Conservation (phyloP, 2,797 vertebrate genomes). For the Paratrypauchen microcephalus region DNA sequence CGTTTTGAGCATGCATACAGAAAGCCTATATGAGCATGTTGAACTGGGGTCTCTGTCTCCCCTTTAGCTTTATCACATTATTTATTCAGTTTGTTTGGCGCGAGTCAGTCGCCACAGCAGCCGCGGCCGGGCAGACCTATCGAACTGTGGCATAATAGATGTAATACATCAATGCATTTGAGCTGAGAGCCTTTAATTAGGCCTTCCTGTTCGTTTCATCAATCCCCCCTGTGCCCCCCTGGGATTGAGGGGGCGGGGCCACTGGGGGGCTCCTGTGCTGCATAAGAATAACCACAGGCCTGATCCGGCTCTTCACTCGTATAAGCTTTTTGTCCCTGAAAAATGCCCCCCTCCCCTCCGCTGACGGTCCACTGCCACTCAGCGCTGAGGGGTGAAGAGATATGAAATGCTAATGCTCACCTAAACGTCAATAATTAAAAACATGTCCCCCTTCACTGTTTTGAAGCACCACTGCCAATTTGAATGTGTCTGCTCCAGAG, state of each 20-base stretch:
- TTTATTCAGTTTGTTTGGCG: constrained; percentile 94
- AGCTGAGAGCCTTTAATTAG: constrained; percentile 99
- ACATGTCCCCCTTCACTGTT: constrained; percentile 42
- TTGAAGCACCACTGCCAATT: constrained; percentile 2
- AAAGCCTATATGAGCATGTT: constrained; percentile 63
- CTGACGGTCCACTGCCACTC: constrained; percentile 44
- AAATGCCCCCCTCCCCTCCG: constrained; percentile 19
- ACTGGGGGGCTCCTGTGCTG: constrained; percentile 79
- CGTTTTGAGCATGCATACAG: constrained; percentile 64
- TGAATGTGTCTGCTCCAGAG: not conserved
- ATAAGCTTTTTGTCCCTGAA: constrained; percentile 47
- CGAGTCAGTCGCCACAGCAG: constrained; percentile 86
- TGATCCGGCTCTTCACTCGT: constrained; percentile 37
- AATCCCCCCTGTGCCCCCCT: constrained; percentile 79
- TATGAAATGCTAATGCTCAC: constrained; percentile 63
- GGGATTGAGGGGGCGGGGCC: constrained; percentile 78
- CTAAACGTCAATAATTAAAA: constrained; percentile 68
- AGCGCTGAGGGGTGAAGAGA: constrained; percentile 51
- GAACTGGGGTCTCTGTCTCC: constrained; percentile 31
- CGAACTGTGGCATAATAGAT: constrained; percentile 95
- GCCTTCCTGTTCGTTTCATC: constrained; percentile 96
- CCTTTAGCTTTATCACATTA: constrained; percentile 75
- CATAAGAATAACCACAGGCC: constrained; percentile 82
- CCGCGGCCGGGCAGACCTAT: constrained; percentile 88
- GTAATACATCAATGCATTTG: constrained; percentile 99